Conservation (phyloP, 2,797 vertebrate genomes). For the Gorsachius magnificus region DNA sequence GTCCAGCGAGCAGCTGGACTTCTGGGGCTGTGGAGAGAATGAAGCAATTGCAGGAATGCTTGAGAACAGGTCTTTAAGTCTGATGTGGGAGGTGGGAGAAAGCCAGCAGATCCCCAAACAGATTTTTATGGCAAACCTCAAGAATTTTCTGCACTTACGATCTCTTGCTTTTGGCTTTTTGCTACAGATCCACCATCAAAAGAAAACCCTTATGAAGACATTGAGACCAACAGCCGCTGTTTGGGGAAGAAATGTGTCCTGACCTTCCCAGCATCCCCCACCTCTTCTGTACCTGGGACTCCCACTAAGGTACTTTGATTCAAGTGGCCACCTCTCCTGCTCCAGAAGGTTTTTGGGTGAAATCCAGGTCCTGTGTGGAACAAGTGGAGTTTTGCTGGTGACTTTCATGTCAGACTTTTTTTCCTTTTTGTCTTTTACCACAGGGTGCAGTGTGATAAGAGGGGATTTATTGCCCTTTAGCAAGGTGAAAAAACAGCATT, state of each 20-base stretch:
- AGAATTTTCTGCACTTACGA: background rate
- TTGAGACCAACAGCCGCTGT: constrained; percentile 88
- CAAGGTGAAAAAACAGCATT: background rate
- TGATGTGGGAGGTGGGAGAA: constrained; percentile 37
- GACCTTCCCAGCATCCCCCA: constrained; percentile 80
- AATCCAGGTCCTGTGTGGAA: background rate
- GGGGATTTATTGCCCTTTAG: background rate
- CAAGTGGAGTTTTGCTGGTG: background rate
- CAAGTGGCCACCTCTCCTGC: background rate
- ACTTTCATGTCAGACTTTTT: background rate
- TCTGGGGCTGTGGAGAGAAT: background rate
- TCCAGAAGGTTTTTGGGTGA: background rate
- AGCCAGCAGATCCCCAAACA: background rate
- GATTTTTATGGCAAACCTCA: constrained; percentile 47
- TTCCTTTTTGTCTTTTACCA: background rate
- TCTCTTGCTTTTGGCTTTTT: constrained; percentile 41
- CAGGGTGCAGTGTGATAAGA: background rate
- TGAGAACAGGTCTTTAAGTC: constrained; percentile 45
- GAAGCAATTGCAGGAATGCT: constrained; percentile 45
- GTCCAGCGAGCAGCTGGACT: constrained; percentile 48
- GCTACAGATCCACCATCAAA: constrained; percentile 88
- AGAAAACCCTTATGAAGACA: constrained; percentile 98
- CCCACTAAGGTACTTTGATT: constrained; percentile 84
- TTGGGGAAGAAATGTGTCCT: constrained; percentile 84
- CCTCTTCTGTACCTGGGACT: constrained; percentile 84